Conservation (phyloP, 2,113 vertebrate species). For the Alosa alosa region DNA sequence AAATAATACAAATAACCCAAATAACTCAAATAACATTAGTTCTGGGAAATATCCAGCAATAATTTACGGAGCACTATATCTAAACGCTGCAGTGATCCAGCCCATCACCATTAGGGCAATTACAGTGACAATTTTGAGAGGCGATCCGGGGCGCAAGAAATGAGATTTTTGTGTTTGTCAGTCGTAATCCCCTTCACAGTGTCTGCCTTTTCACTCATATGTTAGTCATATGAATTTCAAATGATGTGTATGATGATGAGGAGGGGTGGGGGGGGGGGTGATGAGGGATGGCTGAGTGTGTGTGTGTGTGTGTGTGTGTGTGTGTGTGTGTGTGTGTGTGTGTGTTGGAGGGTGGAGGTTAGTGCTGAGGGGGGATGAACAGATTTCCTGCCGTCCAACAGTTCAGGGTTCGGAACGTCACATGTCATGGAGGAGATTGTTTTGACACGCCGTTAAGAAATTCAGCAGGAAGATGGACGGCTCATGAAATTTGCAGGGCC, state of each 20-base stretch:
- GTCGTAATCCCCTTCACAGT: conserved; percentile 23
- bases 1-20: background rate
- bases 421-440: conserved; percentile 78
- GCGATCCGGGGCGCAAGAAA: background rate
- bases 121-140: conserved; percentile 2
- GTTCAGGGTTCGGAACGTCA: conserved; percentile 39
- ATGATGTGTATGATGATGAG: conserved; percentile 33
- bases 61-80: background rate
- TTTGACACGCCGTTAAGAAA: conserved; percentile 87
- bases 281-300: background rate
- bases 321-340: conserved; percentile 14
- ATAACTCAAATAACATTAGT: background rate
- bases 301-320: conserved; percentile 19
- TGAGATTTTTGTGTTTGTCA: background rate
- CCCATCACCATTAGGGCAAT: conserved; percentile 6
- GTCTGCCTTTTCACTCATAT: conserved; percentile 41
- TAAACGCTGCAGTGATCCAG: background rate
- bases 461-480: conserved; percentile 82
- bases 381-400: conserved; percentile 36
- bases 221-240: conserved; percentile 53
- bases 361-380: background rate
- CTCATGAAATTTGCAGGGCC: conserved; percentile 89
- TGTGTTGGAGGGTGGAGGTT: background rate
- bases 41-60: background rate
- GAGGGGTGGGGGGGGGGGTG: conserved; percentile 3